Percentiles rank a stretch among this genome's conserved stretches.
Evolutionary conservation across 2,113 vertebrate species (phyloP).

Genomic region (Oreochromis spilurus): DNA sequence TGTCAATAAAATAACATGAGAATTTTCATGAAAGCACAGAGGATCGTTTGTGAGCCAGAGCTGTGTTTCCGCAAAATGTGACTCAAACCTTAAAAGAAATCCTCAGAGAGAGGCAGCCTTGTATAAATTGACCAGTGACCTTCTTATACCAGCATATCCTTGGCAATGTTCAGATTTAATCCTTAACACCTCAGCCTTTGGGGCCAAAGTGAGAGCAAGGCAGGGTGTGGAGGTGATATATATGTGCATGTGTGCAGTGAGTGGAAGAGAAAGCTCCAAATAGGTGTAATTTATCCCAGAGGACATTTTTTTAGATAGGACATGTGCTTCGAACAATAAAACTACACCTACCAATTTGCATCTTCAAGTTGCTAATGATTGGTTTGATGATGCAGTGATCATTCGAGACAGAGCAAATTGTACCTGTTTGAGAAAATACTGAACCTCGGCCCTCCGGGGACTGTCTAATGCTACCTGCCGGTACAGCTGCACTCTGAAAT

Average conservation of each 20-base stretch:
- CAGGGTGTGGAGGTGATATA: not conserved
- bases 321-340: not conserved
- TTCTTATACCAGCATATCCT: constrained; percentile 46
- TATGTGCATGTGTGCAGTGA: not conserved
- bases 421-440: not conserved
- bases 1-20: not conserved
- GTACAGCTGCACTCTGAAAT: not conserved
- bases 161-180: constrained; percentile 46
- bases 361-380: not conserved
- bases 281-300: not conserved
- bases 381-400: not conserved
- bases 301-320: not conserved
- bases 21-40: not conserved
- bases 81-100: not conserved
- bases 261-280: not conserved
- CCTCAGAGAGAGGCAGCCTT: constrained; percentile 23
- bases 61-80: not conserved
- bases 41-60: not conserved
- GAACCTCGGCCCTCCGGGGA: not conserved
- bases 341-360: not conserved
- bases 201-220: not conserved
- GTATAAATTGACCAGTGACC: constrained; percentile 45
- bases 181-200: constrained; percentile 38
- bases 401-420: not conserved
- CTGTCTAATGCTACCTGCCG: not conserved